phyloP scores from a whole-genome alignment of 2,797 vertebrate genomes.

The Lagocephalus sceleratus region DNA sequence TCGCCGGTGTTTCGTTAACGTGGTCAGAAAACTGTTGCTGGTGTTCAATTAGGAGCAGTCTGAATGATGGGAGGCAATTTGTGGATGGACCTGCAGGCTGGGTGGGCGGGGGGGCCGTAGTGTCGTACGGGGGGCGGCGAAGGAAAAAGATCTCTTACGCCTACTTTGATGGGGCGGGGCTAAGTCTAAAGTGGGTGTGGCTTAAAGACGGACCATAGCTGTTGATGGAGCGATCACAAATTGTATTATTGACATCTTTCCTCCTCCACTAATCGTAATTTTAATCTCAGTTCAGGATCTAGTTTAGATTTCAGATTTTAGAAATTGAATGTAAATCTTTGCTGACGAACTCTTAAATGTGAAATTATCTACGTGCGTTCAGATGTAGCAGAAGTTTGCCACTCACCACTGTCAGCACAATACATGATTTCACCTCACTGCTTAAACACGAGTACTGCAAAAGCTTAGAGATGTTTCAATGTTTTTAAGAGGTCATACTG shows the following conservation, averaged over 20 bases:
- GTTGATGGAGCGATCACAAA: too few species aligned
- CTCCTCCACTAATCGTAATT: neutral
- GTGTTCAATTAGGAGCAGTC: neutral
- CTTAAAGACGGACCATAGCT: too few species aligned
- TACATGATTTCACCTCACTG: slow-evolving; percentile 48
- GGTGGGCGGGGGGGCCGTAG: neutral
- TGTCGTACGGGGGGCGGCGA: too few species aligned
- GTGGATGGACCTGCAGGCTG: neutral
- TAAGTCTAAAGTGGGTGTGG: neutral
- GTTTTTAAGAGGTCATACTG: slow-evolving; percentile 66
- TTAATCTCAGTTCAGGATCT: slow-evolving; percentile 14
- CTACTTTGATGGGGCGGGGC: too few species aligned
- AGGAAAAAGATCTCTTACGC: too few species aligned
- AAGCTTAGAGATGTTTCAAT: slow-evolving; percentile 36
- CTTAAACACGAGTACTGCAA: slow-evolving; percentile 51
- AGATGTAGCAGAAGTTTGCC: slow-evolving; percentile 53
- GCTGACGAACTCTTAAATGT: slow-evolving; percentile 41
- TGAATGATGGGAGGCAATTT: neutral
- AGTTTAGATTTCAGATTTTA: slow-evolving; percentile 11
- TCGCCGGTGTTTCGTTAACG: too few species aligned
- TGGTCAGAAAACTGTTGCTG: too few species aligned
- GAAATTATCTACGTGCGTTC: slow-evolving; percentile 52
- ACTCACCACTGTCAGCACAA: slow-evolving; percentile 29
- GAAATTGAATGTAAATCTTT: slow-evolving; percentile 45
- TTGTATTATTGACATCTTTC: too few species aligned